Percentiles rank a stretch among this genome's conserved stretches.
Evolutionary conservation across 2,113 vertebrate genomes (phyloP).

Genomic region (Marcusenius ussheri): DNA sequence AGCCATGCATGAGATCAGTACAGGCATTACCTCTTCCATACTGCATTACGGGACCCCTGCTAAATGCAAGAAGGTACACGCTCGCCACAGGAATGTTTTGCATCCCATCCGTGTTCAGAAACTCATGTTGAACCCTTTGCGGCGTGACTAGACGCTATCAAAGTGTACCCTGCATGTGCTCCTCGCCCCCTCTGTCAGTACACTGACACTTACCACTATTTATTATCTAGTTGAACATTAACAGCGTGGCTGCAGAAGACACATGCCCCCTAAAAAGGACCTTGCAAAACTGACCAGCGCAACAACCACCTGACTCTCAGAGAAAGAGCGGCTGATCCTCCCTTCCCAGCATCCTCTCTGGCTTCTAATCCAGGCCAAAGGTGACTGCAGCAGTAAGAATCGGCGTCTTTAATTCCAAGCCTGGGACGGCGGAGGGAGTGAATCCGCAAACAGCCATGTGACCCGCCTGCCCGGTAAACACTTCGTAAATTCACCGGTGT

Average conservation of each 20-base stretch:
- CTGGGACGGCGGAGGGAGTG: background rate
- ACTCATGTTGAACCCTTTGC: no score
- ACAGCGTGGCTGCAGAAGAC: background rate
- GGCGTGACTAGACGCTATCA: background rate
- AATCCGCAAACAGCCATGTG: background rate
- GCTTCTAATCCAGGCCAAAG: background rate
- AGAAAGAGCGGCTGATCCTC: background rate
- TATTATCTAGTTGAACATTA: background rate
- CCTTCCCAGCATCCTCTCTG: background rate
- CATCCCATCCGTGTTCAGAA: background rate
- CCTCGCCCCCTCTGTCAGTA: background rate
- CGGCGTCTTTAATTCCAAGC: background rate
- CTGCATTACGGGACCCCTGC: background rate
- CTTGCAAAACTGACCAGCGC: background rate
- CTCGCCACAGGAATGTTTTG: background rate
- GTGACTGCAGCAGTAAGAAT: background rate
- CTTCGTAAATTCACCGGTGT: background rate
- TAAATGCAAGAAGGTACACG: background rate
- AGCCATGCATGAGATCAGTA: background rate
- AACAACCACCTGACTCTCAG: background rate
- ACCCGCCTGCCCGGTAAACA: background rate
- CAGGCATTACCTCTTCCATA: background rate
- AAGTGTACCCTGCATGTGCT: background rate
- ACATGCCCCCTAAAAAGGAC: background rate
- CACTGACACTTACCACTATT: background rate